Percentiles rank a stretch among this genome's conserved stretches.
Conservation (phyloP, 2,888 invertebrate species). For the Iphiclides podalirius region DNA sequence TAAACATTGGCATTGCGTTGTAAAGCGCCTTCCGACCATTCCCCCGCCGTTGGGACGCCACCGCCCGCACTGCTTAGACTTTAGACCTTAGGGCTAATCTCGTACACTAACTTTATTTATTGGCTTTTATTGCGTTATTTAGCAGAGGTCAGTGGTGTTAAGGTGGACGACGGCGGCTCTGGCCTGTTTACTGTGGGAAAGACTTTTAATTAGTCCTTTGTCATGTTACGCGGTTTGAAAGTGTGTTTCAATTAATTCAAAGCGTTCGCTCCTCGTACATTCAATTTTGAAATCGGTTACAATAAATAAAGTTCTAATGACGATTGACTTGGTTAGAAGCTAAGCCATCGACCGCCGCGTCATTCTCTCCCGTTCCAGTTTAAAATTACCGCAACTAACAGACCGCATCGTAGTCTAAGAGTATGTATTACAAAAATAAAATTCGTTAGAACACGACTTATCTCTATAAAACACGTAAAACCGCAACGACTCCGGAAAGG, state of each 20-base stretch:
- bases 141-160: constrained; percentile 34
- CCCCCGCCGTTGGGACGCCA: not conserved
- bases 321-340: too few relatives aligned
- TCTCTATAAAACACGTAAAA: not conserved
- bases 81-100: constrained; percentile 29
- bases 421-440: constrained; percentile 6
- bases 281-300: too few relatives aligned
- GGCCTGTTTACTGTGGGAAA: too few relatives aligned
- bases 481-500: not conserved
- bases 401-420: too few relatives aligned
- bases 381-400: too few relatives aligned
- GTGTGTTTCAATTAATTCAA: too few relatives aligned
- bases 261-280: too few relatives aligned
- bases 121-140: constrained; percentile 38
- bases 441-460: not conserved
- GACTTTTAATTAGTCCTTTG: too few relatives aligned
- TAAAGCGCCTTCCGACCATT: not conserved
- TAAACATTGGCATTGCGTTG: constrained; percentile 1
- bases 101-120: constrained; percentile 48
- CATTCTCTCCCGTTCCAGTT: too few relatives aligned
- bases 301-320: too few relatives aligned
- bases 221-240: too few relatives aligned
- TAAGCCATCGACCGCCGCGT: too few relatives aligned
- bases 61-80: not conserved
- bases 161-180: not conserved